phyloP scores from a whole-genome alignment of 2,797 vertebrate species.

The Rhinella marina region DNA sequence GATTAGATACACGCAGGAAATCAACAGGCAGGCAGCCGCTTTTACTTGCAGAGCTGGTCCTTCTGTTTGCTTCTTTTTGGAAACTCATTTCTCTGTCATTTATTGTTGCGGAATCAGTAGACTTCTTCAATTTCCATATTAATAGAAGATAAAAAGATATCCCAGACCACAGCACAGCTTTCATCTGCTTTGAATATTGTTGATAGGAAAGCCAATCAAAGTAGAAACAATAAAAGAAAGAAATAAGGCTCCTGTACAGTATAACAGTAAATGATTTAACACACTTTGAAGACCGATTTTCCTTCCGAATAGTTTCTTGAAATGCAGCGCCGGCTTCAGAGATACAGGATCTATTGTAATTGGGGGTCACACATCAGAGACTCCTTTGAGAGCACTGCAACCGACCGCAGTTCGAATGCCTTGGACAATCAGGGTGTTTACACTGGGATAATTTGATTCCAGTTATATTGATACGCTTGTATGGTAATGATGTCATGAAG shows the following conservation, averaged over 20 bases:
- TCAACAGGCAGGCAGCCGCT: slow-evolving; percentile 37
- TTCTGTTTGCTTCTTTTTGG: slow-evolving; percentile 44
- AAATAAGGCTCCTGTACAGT: slow-evolving; percentile 19
- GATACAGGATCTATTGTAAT: slow-evolving; percentile 20
- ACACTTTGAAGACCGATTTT: slow-evolving; percentile 34
- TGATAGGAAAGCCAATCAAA: slow-evolving; percentile 48
- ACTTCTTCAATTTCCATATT: slow-evolving; percentile 61
- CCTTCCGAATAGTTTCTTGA: slow-evolving; percentile 9
- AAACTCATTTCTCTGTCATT: slow-evolving; percentile 54
- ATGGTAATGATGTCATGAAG: not conserved
- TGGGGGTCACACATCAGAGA: slow-evolving; percentile 27
- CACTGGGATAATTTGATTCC: not conserved
- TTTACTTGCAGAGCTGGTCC: slow-evolving; percentile 20
- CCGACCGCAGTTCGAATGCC: not conserved
- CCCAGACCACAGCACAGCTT: slow-evolving; percentile 50
- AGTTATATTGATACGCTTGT: not conserved
- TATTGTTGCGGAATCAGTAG: slow-evolving; percentile 50
- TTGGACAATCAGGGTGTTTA: not conserved
- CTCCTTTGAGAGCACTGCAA: not conserved
- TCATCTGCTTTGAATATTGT: slow-evolving; percentile 54
- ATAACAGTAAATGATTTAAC: slow-evolving; percentile 27
- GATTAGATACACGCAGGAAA: slow-evolving; percentile 46
- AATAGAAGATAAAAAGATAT: slow-evolving; percentile 62
- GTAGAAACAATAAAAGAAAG: slow-evolving; percentile 27
- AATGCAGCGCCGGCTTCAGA: slow-evolving; percentile 11